phyloP scores from a whole-genome alignment of 2,113 vertebrate genomes.

The Promerops cafer region DNA sequence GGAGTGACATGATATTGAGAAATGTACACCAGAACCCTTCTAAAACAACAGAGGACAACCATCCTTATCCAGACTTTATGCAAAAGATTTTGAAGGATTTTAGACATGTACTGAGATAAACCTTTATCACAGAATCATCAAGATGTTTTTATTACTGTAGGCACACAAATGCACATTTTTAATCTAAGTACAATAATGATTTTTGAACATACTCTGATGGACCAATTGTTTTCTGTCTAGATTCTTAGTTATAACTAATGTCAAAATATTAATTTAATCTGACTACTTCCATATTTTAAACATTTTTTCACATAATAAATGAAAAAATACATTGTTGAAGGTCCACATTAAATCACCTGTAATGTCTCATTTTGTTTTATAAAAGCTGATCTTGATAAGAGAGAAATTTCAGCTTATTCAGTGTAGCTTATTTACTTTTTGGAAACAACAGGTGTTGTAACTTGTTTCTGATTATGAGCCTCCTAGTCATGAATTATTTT shows the following conservation, averaged over 20 bases:
- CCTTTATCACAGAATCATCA: neutral
- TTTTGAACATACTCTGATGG: neutral
- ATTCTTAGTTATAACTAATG: neutral
- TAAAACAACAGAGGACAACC: rapidly evolving
- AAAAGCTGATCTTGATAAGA: neutral
- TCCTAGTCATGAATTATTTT: neutral
- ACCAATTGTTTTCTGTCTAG: neutral
- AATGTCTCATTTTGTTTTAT: neutral
- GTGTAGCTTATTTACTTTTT: neutral
- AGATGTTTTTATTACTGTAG: neutral
- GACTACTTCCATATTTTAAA: neutral
- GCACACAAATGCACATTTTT: neutral
- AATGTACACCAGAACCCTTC: neutral
- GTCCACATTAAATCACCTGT: neutral
- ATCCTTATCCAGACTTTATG: neutral
- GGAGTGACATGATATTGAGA: neutral
- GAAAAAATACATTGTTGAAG: neutral
- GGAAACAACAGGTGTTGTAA: neutral
- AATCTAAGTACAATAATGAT: neutral
- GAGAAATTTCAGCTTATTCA: neutral
- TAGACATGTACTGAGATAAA: neutral
- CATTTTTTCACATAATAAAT: neutral
- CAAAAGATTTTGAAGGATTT: neutral
- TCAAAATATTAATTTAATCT: neutral
- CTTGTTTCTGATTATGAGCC: neutral